Evolutionary conservation across 1,140 invertebrate species (phyloP), one percentile per base, ranked within the genome.

Genomic region (Drosophila ercepeae): DNA sequence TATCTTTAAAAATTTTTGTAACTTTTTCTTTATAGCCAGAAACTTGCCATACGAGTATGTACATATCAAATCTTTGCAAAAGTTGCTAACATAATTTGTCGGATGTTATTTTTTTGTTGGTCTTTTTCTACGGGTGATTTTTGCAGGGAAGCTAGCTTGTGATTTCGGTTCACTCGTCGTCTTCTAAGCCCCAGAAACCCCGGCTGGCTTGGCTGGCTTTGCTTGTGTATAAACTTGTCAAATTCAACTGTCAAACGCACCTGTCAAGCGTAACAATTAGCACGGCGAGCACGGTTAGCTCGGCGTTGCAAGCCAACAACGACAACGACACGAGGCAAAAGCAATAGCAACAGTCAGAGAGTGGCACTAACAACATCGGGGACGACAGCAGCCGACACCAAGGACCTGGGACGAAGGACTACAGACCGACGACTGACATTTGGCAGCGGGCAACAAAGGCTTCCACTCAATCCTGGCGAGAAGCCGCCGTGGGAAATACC

Each of bases 201-300:
- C 48, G 4, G 21, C 2, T n/a, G 4, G 21, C 21, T 4, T n/a
- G 27, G 16, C 32, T 25, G 41, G 51, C 27, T 58, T 27, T 61
- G 53, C 50, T 59, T 65, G 72, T 75, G 69, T 64, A 75, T 67
- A 75, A 75, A 75, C 71, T 75, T 75, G 73, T 75, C 73, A 86
- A 86, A 86, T 63, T 88, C 64, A 81, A 77, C 81, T 86, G 81
- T 86, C 81, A 88, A 88, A 88, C 82, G 82, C 82, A 88, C 73
- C 82, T 88, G 82, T 88, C 82, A 77, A 67, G 69, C 82, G 77
- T 74, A 88, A 88, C 82, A 88, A 88, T 88, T 88, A 88, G 82
- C 74, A 86, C 82, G 46, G 67, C 64, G 52, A 70, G 71, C 74
- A 73, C 21, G 21, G 21, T n/a, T n/a, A n/a, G n/a, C n/a, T n/a